A percentile compares a stretch with the other conserved stretches of the same genome.
These are phyloP conservation scores for Volucella inflata DNA, from an alignment of 2,888 invertebrate genomes.

Conservation along the genomic window DNA sequence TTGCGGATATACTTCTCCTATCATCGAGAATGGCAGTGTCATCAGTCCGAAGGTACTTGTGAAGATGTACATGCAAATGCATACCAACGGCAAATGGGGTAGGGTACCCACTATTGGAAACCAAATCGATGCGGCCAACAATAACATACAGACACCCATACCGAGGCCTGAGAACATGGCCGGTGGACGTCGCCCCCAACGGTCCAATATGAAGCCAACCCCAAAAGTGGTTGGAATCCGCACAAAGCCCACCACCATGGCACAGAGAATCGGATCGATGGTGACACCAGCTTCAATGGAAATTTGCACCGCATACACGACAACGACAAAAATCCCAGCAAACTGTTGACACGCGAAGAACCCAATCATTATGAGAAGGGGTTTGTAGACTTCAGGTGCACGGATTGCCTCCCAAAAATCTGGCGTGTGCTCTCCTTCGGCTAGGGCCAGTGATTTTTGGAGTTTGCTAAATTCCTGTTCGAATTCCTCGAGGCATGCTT, in stretches of 20 bases:
- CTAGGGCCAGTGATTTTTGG: slow-evolving; percentile 64
- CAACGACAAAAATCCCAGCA: slow-evolving; percentile 87
- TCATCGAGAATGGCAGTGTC: slow-evolving; percentile 89
- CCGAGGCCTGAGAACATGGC: slow-evolving; percentile 86
- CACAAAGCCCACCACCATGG: slow-evolving; percentile 86
- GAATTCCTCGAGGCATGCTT: slow-evolving; percentile 75
- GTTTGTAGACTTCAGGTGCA: slow-evolving; percentile 78
- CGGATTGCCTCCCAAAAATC: slow-evolving; percentile 61
- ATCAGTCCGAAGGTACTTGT: slow-evolving; percentile 84
- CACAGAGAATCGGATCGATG: slow-evolving; percentile 86
- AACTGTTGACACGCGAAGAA: slow-evolving; percentile 88
- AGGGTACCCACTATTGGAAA: slow-evolving; percentile 75
- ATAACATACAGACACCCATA: slow-evolving; percentile 85
- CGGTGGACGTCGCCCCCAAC: slow-evolving; percentile 86
- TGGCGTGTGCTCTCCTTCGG: slow-evolving; percentile 59
- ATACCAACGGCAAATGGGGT: slow-evolving; percentile 71
- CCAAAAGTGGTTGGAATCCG: slow-evolving; percentile 86
- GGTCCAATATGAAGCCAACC: slow-evolving; percentile 86
- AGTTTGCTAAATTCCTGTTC: slow-evolving; percentile 75
- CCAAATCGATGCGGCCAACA: slow-evolving; percentile 84
- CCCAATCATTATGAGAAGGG: slow-evolving; percentile 84
- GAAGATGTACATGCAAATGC: slow-evolving; percentile 80
- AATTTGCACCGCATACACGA: slow-evolving; percentile 87
- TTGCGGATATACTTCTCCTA: slow-evolving; percentile 87
- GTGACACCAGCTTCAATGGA: slow-evolving; percentile 86